Evolutionary conservation across 2,888 invertebrate genomes (phyloP).

Genomic region (Capitulum mitella): DNA sequence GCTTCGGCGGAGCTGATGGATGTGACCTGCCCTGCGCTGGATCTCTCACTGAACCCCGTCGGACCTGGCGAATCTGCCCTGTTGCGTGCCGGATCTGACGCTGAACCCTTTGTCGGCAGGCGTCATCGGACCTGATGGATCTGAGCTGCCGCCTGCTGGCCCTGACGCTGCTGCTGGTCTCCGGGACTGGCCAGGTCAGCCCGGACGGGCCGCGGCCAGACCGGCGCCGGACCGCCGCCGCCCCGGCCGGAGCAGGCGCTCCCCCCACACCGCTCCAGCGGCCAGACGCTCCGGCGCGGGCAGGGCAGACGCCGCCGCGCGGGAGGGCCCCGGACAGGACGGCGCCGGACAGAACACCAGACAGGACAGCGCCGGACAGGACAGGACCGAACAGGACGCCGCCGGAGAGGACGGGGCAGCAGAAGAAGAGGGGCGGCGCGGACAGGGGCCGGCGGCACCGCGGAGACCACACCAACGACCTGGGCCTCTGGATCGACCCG

Average conservation of each 20-base stretch:
- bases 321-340: neutral
- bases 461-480: constrained; percentile 34
- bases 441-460: constrained; percentile 26
- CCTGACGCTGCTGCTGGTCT: constrained; percentile 5
- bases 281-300: too few species aligned
- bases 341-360: too few species aligned
- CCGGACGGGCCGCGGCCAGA: neutral
- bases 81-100: too few species aligned
- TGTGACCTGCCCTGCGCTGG: too few species aligned
- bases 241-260: too few species aligned
- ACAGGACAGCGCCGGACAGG: too few species aligned
- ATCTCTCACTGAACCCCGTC: too few species aligned
- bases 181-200: neutral
- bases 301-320: neutral
- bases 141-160: neutral
- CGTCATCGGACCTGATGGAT: neutral
- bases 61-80: too few species aligned
- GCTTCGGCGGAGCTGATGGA: too few species aligned
- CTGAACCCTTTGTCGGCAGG: too few species aligned
- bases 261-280: too few species aligned
- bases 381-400: neutral
- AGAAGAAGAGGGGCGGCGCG: neutral
- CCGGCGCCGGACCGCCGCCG: neutral
- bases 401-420: neutral
- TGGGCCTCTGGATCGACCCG: constrained; percentile 73